These are phyloP conservation scores for Columba guinea DNA, from an alignment of 2,797 vertebrate species.

Conservation along the genomic window DNA sequence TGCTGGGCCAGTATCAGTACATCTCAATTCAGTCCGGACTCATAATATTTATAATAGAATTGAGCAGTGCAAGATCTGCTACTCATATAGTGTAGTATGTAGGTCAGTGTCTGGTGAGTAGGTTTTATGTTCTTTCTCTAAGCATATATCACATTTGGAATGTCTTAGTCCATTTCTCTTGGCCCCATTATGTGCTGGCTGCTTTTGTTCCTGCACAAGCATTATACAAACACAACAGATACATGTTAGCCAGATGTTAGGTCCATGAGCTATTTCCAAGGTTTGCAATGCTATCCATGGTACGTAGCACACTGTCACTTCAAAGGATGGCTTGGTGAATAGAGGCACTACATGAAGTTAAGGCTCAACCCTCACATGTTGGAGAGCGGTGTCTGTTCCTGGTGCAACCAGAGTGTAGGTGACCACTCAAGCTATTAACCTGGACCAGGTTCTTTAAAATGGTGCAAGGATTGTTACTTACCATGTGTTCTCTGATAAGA, in stretches of 20 bases:
- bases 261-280: not conserved
- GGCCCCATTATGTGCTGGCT: not conserved
- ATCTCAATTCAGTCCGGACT: not conserved
- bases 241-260: accelerated
- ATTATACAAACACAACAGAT: not conserved
- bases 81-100: not conserved
- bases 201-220: not conserved
- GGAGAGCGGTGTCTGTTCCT: not conserved
- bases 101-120: not conserved
- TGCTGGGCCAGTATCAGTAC: not conserved
- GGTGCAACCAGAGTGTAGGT: not conserved
- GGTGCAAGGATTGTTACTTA: not conserved
- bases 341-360: not conserved
- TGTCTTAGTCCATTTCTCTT: not conserved
- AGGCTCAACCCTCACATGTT: not conserved
- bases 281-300: not conserved
- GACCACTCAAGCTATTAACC: not conserved
- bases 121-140: not conserved
- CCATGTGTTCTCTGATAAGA: not conserved
- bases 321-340: not conserved
- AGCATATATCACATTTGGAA: not conserved
- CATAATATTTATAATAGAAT: not conserved
- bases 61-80: not conserved
- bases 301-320: not conserved
- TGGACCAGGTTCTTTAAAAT: not conserved